A percentile compares a stretch with the other conserved stretches of the same genome.
Conservation (phyloP, 2,113 vertebrate genomes). For the Poeciliopsis occidentalis region DNA sequence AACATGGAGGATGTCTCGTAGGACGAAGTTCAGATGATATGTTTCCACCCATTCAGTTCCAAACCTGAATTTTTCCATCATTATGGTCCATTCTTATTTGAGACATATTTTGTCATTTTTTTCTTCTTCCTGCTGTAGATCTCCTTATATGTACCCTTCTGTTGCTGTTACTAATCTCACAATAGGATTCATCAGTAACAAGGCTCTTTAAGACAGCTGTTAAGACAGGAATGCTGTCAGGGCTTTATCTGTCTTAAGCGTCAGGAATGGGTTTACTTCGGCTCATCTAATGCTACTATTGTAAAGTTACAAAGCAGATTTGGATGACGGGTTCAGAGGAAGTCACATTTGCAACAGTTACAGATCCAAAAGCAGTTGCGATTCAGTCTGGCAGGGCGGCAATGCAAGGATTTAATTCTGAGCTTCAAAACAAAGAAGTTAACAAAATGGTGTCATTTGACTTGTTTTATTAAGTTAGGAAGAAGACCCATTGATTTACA, state of each 20-base stretch:
- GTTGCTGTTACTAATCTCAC: background rate
- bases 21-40: background rate
- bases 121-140: background rate
- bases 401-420: no score
- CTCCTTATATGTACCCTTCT: background rate
- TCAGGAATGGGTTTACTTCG: background rate
- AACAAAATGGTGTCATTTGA: no score
- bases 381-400: no score
- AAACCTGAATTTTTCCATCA: background rate
- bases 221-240: background rate
- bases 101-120: background rate
- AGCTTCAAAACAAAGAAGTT: no score
- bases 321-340: background rate
- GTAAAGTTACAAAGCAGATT: background rate
- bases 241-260: background rate
- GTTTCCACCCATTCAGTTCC: background rate
- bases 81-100: background rate
- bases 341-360: background rate
- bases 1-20: background rate
- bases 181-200: background rate
- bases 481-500: no score
- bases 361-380: background rate
- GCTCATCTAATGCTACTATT: background rate
- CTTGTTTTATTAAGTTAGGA: no score
- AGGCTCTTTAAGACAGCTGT: background rate